These are phyloP conservation scores for Bolinopsis microptera DNA, from an alignment of 37 sponge, comb jelly and placozoan species.

Conservation along the genomic window DNA sequence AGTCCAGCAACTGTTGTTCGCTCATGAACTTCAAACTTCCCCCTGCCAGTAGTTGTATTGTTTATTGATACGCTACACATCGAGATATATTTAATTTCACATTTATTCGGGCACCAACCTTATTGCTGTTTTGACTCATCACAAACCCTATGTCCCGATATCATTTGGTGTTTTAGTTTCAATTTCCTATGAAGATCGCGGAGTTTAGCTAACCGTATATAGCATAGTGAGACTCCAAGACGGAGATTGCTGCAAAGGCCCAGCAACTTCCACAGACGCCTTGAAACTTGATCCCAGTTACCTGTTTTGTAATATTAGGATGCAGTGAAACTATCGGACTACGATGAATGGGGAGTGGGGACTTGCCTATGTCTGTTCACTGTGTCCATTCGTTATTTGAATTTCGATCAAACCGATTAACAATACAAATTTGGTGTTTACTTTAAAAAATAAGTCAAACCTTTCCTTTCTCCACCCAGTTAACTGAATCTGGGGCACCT, in stretches of 20 bases:
- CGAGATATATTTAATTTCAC: too few relatives aligned
- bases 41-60: not conserved
- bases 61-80: too few relatives aligned
- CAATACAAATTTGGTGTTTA: not conserved
- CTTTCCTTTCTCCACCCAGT: constrained; percentile 21
- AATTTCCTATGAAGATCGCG: too few relatives aligned
- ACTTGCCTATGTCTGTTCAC: too few relatives aligned
- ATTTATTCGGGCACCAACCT: too few relatives aligned
- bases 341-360: too few relatives aligned
- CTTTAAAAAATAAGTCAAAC: too few relatives aligned
- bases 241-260: not conserved
- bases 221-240: constrained; percentile 20
- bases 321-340: too few relatives aligned
- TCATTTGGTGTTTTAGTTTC: too few relatives aligned
- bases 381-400: too few relatives aligned
- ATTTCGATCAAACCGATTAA: not conserved
- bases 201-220: not conserved
- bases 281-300: constrained; percentile 17
- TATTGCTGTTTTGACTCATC: too few relatives aligned
- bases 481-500: not conserved
- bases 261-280: not conserved
- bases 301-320: not conserved
- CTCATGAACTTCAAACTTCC: constrained; percentile 4
- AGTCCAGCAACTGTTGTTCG: constrained; percentile 12
- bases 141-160: too few relatives aligned